A percentile compares a stretch with the other conserved stretches of the same genome.
Evolutionary conservation across 2,888 invertebrate species (phyloP).

Genomic region (Siphlonurus alternatus): DNA sequence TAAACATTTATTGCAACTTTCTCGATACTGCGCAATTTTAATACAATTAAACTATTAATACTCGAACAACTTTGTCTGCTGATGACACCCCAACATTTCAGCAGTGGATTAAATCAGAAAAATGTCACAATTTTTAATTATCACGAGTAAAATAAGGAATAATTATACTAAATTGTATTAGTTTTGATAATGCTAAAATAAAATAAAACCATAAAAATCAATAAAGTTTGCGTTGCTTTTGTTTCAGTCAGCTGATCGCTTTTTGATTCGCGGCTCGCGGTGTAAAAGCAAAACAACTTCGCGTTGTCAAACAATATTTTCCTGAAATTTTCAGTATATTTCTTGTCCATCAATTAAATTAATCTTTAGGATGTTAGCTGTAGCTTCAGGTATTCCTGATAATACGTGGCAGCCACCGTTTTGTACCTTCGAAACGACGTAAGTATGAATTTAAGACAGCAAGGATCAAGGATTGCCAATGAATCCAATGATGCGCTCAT

Average conservation of each 20-base stretch:
- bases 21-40: background rate
- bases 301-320: background rate
- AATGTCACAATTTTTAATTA: background rate
- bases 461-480: background rate
- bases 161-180: background rate
- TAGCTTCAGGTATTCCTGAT: constrained; percentile 58
- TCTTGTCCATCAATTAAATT: too few species aligned
- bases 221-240: background rate
- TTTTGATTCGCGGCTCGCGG: background rate
- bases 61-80: background rate
- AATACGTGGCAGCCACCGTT: constrained; percentile 80
- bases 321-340: too few species aligned
- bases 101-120: background rate
- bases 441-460: constrained; percentile 25
- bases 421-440: constrained; percentile 71
- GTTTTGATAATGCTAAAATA: background rate
- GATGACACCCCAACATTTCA: background rate
- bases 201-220: background rate
- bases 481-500: constrained; percentile 6
- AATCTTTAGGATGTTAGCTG: constrained; percentile 26
- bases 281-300: background rate
- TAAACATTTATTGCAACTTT: too few species aligned
- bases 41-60: too few species aligned
- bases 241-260: background rate
- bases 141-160: background rate